Evolutionary conservation across 2,113 vertebrate species (phyloP).

Genomic region (Urocynchramus pylzowi): DNA sequence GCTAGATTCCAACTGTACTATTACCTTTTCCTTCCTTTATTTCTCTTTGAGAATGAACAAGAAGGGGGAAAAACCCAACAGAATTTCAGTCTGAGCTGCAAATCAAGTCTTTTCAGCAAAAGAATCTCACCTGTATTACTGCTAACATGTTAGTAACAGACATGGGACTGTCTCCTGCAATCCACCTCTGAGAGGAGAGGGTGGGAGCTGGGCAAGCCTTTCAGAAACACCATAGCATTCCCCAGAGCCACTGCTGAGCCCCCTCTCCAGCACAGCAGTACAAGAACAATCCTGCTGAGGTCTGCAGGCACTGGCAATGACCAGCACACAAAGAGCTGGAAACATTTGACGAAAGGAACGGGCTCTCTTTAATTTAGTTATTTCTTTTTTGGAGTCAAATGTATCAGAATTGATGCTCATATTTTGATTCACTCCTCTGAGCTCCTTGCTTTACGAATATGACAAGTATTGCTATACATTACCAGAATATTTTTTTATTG

Average conservation of each 20-base stretch:
- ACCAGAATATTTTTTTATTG: neutral
- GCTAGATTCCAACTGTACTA: neutral
- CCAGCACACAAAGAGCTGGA: neutral
- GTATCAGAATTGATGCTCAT: neutral
- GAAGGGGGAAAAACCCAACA: rapidly evolving
- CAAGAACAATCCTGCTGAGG: neutral
- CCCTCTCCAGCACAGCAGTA: neutral
- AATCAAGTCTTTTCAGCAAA: neutral
- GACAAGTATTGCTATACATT: neutral
- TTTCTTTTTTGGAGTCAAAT: neutral
- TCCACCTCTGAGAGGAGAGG: neutral
- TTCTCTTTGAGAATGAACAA: neutral
- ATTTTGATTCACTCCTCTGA: neutral
- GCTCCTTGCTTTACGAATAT: neutral
- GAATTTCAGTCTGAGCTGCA: neutral
- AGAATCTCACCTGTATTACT: neutral
- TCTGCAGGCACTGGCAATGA: neutral
- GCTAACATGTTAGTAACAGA: neutral
- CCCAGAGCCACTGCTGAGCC: neutral
- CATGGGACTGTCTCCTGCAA: neutral
- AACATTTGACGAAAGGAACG: neutral
- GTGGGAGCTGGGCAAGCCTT: neutral
- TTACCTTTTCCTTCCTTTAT: neutral
- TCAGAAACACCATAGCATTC: rapidly evolving
- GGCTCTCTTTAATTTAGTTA: neutral